Conservation (phyloP, 2,888 invertebrate species). For the Machimus rusticus region DNA sequence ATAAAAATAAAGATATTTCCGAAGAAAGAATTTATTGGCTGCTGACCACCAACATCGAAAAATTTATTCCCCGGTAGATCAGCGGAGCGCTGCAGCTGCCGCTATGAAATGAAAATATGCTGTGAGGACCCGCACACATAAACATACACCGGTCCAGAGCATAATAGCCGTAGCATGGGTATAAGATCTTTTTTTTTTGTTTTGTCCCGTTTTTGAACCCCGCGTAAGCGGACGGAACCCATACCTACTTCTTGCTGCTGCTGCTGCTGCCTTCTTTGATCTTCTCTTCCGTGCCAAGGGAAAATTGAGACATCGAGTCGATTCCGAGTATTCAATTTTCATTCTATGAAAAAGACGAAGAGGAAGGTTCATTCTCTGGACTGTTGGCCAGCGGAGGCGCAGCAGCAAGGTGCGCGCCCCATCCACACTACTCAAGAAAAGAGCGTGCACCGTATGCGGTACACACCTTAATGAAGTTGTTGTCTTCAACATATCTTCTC, state of each 20-base stretch:
- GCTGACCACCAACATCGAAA: slow-evolving; percentile 47
- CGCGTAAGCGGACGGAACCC: neutral
- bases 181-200: neutral
- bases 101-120: slow-evolving; percentile 23
- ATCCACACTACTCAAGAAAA: neutral
- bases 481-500: slow-evolving; percentile 19
- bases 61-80: slow-evolving; percentile 44
- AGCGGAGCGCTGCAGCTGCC: slow-evolving; percentile 40
- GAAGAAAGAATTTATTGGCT: slow-evolving; percentile 47
- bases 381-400: neutral
- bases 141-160: slow-evolving; percentile 5
- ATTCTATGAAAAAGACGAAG: slow-evolving; percentile 25
- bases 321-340: slow-evolving; percentile 39
- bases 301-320: slow-evolving; percentile 37
- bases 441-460: neutral
- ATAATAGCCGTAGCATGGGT: slow-evolving; percentile 16
- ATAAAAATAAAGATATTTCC: slow-evolving; percentile 31
- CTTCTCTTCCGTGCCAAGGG: slow-evolving; percentile 30
- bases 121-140: slow-evolving; percentile 28
- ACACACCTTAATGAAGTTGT: slow-evolving; percentile 27
- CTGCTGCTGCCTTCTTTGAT: slow-evolving; percentile 5
- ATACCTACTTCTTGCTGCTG: neutral
- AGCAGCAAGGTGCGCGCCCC: slow-evolving; percentile 23
- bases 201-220: neutral
- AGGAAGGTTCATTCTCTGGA: neutral